Evolutionary conservation across 2,113 vertebrate genomes (phyloP).

Genomic region (Apaloderma vittatum): DNA sequence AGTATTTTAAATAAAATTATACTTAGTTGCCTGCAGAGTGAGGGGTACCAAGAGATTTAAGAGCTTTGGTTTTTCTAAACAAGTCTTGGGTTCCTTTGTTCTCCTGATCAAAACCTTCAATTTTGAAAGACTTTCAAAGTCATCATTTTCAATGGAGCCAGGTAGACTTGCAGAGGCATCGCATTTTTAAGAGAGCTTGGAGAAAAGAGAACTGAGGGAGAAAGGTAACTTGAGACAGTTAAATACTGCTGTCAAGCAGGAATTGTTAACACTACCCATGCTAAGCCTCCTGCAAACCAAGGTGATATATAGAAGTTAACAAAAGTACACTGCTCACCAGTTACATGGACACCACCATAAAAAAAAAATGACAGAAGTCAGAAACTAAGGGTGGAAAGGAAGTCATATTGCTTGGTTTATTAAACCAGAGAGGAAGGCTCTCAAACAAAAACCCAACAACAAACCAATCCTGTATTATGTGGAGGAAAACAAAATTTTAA

Average conservation of each 20-base stretch:
- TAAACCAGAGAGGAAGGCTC: background rate
- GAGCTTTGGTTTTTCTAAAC: background rate
- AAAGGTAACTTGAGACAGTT: background rate
- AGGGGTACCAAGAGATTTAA: background rate
- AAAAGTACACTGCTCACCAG: background rate
- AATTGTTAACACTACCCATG: accelerated
- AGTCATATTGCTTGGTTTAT: background rate
- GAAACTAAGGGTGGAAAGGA: background rate
- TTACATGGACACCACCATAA: background rate
- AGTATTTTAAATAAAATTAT: background rate
- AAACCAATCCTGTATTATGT: background rate
- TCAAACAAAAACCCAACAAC: background rate
- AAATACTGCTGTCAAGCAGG: background rate
- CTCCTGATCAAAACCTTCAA: background rate
- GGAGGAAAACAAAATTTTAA: background rate
- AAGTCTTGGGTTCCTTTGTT: background rate
- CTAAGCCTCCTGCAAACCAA: background rate
- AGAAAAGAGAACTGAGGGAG: background rate
- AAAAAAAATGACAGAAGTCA: background rate
- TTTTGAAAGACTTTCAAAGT: background rate
- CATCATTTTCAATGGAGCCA: background rate
- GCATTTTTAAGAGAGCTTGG: background rate
- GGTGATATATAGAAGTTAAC: background rate
- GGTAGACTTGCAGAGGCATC: background rate
- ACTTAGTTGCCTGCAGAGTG: background rate